A percentile compares a stretch with the other conserved stretches of the same genome.
Evolutionary conservation across 2,797 vertebrate species (phyloP).

Genomic region (Sebastes alutus): DNA sequence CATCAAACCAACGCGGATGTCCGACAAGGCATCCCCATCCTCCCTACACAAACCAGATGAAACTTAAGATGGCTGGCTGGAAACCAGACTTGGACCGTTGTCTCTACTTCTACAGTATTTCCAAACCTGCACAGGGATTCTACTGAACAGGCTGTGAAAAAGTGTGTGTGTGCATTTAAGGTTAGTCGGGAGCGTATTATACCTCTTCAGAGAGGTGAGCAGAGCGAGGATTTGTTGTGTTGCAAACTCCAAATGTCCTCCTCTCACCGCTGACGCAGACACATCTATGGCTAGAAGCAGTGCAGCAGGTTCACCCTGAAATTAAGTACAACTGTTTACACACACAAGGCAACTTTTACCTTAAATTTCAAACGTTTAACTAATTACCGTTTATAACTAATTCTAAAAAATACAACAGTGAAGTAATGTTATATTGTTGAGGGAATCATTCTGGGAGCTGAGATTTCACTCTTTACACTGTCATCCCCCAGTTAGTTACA

Average conservation of each 20-base stretch:
- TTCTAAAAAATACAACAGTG: background rate
- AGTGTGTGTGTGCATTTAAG: background rate
- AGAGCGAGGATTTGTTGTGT: constrained; percentile 76
- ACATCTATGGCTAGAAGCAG: constrained; percentile 84
- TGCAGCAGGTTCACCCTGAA: constrained; percentile 73
- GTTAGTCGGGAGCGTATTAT: background rate
- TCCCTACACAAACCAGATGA: constrained; percentile 42
- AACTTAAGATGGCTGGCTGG: background rate
- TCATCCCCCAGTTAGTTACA: background rate
- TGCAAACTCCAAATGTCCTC: constrained; percentile 78
- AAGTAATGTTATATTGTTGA: background rate
- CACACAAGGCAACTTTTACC: background rate
- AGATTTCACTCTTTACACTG: background rate
- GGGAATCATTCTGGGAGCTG: background rate
- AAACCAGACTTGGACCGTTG: background rate
- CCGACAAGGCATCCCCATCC: constrained; percentile 33
- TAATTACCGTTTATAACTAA: no score
- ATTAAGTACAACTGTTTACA: background rate
- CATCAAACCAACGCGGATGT: constrained; percentile 81
- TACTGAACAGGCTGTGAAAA: background rate
- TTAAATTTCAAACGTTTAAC: background rate
- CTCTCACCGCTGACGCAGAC: constrained; percentile 73
- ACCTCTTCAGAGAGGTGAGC: constrained; percentile 74
- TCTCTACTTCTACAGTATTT: background rate
- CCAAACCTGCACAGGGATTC: background rate